These are phyloP conservation scores for Microtus obscurus DNA, from an alignment of 2,797 vertebrate genomes.

Conservation along the genomic window DNA sequence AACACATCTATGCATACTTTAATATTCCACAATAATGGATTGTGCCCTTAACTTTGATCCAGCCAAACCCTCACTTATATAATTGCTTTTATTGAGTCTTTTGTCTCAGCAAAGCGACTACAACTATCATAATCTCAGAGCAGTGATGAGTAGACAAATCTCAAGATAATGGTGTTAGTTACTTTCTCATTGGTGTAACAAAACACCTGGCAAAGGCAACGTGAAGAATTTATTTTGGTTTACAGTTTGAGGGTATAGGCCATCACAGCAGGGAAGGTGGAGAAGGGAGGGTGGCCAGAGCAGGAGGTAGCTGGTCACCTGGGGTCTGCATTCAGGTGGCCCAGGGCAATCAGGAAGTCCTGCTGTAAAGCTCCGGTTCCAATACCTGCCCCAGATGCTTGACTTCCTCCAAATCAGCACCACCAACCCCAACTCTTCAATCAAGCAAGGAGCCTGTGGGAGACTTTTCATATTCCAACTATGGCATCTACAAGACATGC, in stretches of 20 bases:
- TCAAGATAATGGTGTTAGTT: background rate
- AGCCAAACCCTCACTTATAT: background rate
- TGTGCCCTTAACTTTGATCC: background rate
- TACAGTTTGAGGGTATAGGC: background rate
- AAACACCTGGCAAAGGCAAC: background rate
- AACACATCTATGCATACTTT: background rate
- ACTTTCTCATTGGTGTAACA: background rate
- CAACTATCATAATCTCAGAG: background rate
- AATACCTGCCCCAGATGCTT: background rate
- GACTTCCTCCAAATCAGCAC: background rate
- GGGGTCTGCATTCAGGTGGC: background rate
- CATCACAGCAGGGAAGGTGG: background rate
- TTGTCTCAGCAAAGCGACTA: background rate
- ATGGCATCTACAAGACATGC: background rate
- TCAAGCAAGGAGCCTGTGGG: background rate
- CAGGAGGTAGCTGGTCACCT: background rate
- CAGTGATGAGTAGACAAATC: background rate
- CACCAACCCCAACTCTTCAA: no score
- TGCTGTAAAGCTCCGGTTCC: background rate
- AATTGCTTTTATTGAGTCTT: background rate
- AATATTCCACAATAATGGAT: background rate
- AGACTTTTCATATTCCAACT: background rate
- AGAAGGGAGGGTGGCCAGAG: background rate
- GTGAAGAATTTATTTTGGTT: background rate
- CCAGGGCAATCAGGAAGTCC: background rate